These are phyloP conservation scores for Sinocyclocheilus anophthalmus DNA, from an alignment of 2,113 vertebrate genomes.

Conservation along the genomic window DNA sequence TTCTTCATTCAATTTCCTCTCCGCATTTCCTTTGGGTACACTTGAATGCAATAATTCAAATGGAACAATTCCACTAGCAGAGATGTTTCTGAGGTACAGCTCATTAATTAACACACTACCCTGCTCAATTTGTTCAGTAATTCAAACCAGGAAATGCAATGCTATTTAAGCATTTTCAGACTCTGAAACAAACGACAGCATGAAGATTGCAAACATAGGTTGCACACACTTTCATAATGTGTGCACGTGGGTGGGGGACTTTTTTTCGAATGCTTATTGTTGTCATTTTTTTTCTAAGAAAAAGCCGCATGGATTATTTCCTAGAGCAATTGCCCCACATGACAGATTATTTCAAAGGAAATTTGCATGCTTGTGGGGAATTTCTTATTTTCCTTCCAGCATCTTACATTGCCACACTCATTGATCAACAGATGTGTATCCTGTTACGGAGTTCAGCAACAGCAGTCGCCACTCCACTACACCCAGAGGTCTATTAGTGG, in stretches of 20 bases:
- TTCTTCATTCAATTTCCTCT: conserved; percentile 1
- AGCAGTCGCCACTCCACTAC: conserved; percentile 42
- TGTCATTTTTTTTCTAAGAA: conserved; percentile 18
- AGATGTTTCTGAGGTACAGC: conserved; percentile 16
- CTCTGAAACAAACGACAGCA: background rate
- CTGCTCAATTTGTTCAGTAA: conserved; percentile 37
- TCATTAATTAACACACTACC: conserved; percentile 42
- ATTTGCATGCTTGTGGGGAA: background rate
- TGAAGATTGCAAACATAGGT: conserved; percentile 16
- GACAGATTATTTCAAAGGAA: conserved; percentile 20
- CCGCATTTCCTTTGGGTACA: conserved; percentile 16
- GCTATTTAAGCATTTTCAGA: conserved; percentile 29
- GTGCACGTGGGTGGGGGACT: background rate
- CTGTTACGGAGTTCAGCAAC: conserved; percentile 42
- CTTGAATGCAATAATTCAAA: conserved; percentile 40
- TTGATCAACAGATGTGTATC: conserved; percentile 52
- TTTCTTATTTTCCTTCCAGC: conserved; percentile 3
- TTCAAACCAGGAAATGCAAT: conserved; percentile 11
- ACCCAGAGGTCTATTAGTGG: conserved; percentile 66
- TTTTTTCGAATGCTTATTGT: conserved; percentile 5
- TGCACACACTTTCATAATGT: conserved; percentile 9
- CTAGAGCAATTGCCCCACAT: conserved; percentile 8
- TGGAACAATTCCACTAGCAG: conserved; percentile 31
- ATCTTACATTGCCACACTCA: conserved; percentile 20
- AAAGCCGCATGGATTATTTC: background rate